Evolutionary conservation across 2,797 vertebrate species (phyloP).

Genomic region (Urophycis tenuis): DNA sequence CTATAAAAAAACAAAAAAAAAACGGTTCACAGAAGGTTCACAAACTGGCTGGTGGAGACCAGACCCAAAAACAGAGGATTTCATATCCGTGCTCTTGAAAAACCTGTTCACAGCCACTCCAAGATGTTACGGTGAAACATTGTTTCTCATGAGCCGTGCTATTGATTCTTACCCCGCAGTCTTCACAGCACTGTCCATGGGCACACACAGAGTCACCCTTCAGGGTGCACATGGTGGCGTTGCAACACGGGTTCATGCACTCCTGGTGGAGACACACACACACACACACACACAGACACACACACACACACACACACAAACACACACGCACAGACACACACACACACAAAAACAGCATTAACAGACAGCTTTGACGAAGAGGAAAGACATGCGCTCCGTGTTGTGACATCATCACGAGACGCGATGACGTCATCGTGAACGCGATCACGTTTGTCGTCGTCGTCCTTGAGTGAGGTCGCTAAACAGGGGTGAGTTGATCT

Average conservation of each 20-base stretch:
- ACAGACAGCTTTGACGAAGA: neutral
- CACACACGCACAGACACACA: neutral
- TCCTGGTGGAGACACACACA: slow-evolving; percentile 69
- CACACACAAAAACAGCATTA: neutral
- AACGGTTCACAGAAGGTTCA: no score
- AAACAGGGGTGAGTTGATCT: no score
- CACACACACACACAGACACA: neutral
- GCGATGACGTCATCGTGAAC: neutral
- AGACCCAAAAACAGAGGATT: no score
- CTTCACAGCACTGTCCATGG: slow-evolving; percentile 89
- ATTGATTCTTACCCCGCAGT: slow-evolving; percentile 75
- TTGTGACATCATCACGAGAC: no score
- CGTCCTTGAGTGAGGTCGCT: no score
- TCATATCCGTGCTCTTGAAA: no score
- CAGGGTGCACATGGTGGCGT: slow-evolving; percentile 86
- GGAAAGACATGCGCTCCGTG: neutral
- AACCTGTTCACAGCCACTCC: no score
- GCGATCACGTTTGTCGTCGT: no score
- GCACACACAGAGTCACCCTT: slow-evolving; percentile 85
- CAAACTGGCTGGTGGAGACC: no score
- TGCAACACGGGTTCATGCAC: slow-evolving; percentile 90
- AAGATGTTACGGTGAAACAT: no score
- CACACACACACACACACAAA: neutral
- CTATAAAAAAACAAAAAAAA: no score
- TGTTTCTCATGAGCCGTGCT: no score